Base-by-base conservation (phyloP, 2,888 invertebrate genomes). In the Shargacucullia verbasci region DNA sequence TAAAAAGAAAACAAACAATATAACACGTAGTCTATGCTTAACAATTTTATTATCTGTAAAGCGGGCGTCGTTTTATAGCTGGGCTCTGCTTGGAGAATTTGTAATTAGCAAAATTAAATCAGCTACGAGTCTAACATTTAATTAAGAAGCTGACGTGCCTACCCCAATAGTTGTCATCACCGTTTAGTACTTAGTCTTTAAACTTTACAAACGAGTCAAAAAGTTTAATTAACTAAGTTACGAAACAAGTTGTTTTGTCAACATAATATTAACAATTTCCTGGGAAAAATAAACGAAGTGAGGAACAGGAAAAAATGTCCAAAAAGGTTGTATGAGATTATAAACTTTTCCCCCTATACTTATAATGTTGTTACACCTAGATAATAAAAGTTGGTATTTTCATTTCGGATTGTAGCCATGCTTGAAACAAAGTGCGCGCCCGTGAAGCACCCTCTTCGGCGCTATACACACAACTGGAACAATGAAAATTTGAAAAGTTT, bases 401-500 rank as follows among this genome's bases (percentile, higher is more conserved):
- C 64, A 70, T 64, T 64, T 58, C 50, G 50, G 14, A 64, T 59
- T 59, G 63, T 62, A 44, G 39, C 25, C 33, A 44, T 55, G 61
- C 57, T 65, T 35, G 52, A 53, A 54, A 60, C 48, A 45, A 61
- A 54, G 48, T 60, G 45, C 35, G 44, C 52, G 43, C 57, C n/a
- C 55, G 44, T 45, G 52, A 43, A 57, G 58, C 54, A 45, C 41
- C 39, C 61, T 49, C 54, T 65, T 57, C 64, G 35, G 27, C 53
- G 39, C 50, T 56, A 59, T 61, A 48, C 59, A 48, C 59, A 62
- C 59, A 69, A 70, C 70, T 63, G 66, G 54, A 59, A 74, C 72
- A 77, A 76, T 79, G 80, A 76, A 82, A 81, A 82, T 83, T 82
- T 76, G 72, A 79, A 83, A 83, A 84, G 78, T 85, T 85, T 59